Conservation (phyloP, 2,113 vertebrate genomes). For the Psilopsiagon aymara region DNA sequence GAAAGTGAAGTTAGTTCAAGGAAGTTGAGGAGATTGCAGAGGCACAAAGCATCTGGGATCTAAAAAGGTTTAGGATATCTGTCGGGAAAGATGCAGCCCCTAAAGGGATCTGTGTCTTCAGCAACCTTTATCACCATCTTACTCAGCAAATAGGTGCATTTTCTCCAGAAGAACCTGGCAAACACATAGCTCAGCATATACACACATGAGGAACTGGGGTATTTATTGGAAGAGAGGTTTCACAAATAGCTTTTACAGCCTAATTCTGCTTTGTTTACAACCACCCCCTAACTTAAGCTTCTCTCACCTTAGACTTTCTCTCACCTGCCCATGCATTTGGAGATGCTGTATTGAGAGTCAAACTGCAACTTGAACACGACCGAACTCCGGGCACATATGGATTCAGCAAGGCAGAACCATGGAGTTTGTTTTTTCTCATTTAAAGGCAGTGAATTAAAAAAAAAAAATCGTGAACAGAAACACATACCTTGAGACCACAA, state of each 20-base stretch:
- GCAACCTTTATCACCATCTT: not conserved
- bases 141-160: not conserved
- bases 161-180: not conserved
- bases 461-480: slow-evolving; percentile 48
- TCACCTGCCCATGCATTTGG: not conserved
- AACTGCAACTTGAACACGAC: not conserved
- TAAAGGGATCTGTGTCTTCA: not conserved
- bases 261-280: not conserved
- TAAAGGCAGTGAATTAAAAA: slow-evolving; percentile 27
- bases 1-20: not conserved
- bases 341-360: not conserved
- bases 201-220: not conserved
- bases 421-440: slow-evolving; percentile 42
- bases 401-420: slow-evolving; percentile 8
- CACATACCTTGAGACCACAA: slow-evolving; percentile 49
- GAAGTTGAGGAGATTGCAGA: not conserved
- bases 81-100: not conserved
- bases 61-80: not conserved
- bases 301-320: not conserved
- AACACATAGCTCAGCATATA: not conserved
- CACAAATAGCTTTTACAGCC: not conserved
- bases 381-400: not conserved
- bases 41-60: not conserved
- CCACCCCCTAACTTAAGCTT: not conserved
- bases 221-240: not conserved